Conservation (phyloP, 2,797 vertebrate species). For the Setipinna tenuifilis region DNA sequence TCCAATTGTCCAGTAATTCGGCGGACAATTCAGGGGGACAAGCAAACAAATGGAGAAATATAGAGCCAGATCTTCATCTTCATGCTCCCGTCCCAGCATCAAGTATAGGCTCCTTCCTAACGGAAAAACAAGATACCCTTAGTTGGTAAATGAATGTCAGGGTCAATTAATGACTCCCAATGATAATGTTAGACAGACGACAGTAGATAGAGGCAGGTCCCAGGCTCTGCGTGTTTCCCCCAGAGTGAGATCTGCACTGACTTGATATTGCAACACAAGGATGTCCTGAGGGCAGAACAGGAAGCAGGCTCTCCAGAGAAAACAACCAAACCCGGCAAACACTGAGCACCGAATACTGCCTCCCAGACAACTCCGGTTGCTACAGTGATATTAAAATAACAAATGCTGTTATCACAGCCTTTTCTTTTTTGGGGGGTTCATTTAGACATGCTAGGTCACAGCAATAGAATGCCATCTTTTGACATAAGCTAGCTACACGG, state of each 20-base stretch:
- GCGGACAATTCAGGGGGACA: too few species aligned
- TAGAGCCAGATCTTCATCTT: conserved; percentile 40
- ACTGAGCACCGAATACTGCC: conserved; percentile 46
- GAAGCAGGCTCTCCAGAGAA: conserved; percentile 47
- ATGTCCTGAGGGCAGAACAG: conserved; percentile 70
- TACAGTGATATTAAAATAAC: conserved; percentile 4
- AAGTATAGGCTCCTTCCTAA: conserved; percentile 62
- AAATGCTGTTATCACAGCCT: conserved; percentile 3
- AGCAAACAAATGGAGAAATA: conserved; percentile 57
- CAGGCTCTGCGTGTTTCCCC: conserved; percentile 74
- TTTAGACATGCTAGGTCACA: not conserved
- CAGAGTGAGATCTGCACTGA: conserved; percentile 69
- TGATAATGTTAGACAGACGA: conserved; percentile 69
- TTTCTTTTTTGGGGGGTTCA: not conserved
- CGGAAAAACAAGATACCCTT: conserved; percentile 69
- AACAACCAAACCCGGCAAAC: conserved; percentile 41
- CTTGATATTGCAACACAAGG: conserved; percentile 67
- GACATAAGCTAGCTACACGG: not conserved
- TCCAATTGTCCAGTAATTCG: conserved; percentile 44
- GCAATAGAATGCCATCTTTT: not conserved
- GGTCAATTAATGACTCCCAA: conserved; percentile 74
- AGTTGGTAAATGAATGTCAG: conserved; percentile 78
- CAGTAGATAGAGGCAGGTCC: conserved; percentile 67
- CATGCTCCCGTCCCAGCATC: conserved; percentile 40
- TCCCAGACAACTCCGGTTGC: conserved; percentile 22